Evolutionary conservation across 2,888 invertebrate species (phyloP), one percentile per base, ranked within the genome.

Genomic region (Timema podura): DNA sequence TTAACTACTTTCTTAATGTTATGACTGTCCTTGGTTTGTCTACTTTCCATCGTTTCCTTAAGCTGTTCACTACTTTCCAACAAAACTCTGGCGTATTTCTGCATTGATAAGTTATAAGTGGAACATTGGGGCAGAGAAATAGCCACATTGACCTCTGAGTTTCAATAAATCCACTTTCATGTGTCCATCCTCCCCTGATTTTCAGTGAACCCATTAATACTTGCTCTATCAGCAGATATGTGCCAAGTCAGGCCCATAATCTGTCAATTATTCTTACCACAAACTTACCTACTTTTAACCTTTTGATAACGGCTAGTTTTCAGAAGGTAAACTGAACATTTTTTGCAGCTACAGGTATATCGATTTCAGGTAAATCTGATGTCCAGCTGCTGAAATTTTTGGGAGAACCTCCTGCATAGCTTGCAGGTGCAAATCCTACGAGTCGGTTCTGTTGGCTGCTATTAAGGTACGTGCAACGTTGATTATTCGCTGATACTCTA

Each of bases 401-500:
- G n/a, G n/a, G n/a, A n/a, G n/a, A n/a, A n/a, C n/a, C n/a, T n/a
- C n/a, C n/a, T n/a, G n/a, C n/a, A n/a, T n/a, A n/a, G n/a, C n/a
- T n/a, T n/a, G n/a, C n/a, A n/a, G n/a, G n/a, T n/a, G n/a, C n/a
- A n/a, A n/a, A n/a, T n/a, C n/a, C n/a, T n/a, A n/a, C 11, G 6
- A 54, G 16, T 5, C 6, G n/a, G 11, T 54, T 10, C 6, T 5
- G 6, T 54, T 10, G 16, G 16, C 54, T 54, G 13, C 5, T 10
- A 7, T 6, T 6, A 5, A 54, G 54, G 13, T 10, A 7, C n/a
- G 13, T n/a, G n/a, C n/a, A 5, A 16, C 16, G 13, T 54, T 13
- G n/a, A 54, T 54, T 15, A 54, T 54, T 6, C 54, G 54, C 54
- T 54, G 54, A 54, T 54, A 54, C 16, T 54, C 54, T 16, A 54